Evolutionary conservation across 2,888 invertebrate genomes (phyloP).

Genomic region (Uloborus plumipes): DNA sequence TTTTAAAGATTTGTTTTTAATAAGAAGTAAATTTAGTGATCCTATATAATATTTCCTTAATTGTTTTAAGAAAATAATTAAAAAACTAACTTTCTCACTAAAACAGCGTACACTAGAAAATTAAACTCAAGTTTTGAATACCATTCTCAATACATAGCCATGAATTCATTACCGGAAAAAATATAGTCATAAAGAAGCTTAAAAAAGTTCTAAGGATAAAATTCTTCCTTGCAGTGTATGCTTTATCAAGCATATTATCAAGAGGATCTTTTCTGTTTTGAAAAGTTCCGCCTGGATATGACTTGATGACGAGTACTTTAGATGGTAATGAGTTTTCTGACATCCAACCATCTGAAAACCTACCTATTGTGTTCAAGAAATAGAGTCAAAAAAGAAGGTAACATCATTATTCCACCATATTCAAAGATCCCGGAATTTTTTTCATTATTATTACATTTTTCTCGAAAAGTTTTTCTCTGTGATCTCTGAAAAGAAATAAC

Average conservation of each 20-base stretch:
- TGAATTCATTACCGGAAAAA: conserved; percentile 3
- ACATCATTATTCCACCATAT: conserved; percentile 27
- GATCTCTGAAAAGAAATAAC: conserved; percentile 1
- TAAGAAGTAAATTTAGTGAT: too few species aligned
- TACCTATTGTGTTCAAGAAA: conserved; percentile 18
- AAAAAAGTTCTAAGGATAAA: not conserved
- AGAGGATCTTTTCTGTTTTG: conserved; percentile 22
- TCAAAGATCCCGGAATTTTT: not conserved
- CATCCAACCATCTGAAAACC: conserved; percentile 13
- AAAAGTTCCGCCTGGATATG: conserved; percentile 14
- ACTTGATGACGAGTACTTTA: conserved; percentile 27
- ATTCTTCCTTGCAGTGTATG: not conserved
- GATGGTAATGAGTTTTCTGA: conserved; percentile 35
- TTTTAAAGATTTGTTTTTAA: too few species aligned
- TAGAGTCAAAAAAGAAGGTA: conserved; percentile 8
- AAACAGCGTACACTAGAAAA: too few species aligned
- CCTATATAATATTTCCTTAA: too few species aligned
- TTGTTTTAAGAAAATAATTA: too few species aligned
- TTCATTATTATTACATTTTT: conserved; percentile 2
- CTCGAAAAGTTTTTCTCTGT: not conserved
- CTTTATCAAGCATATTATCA: conserved; percentile 26
- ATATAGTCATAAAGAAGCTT: too few species aligned
- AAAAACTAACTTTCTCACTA: too few species aligned
- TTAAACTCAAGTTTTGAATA: too few species aligned
- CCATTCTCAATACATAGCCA: too few species aligned